These are phyloP conservation scores for Cryptus armator DNA, from an alignment of 2,888 invertebrate genomes.

Conservation along the genomic window DNA sequence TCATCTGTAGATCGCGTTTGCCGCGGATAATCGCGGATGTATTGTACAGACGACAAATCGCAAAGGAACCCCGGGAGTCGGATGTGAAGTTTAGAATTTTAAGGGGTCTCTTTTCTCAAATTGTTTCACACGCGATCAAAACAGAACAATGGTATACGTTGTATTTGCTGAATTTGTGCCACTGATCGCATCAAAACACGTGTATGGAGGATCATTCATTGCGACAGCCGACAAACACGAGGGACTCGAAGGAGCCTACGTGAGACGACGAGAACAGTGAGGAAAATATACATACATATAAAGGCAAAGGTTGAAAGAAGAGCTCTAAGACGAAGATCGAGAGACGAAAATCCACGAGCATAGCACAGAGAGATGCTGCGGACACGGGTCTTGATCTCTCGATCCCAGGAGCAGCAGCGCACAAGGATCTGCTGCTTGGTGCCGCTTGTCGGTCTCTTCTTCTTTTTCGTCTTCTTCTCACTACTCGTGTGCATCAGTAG, in stretches of 20 bases:
- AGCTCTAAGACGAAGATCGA: constrained; percentile 52
- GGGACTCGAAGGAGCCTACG: constrained; percentile 23
- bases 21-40: too few species aligned
- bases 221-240: constrained; percentile 57
- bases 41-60: background rate
- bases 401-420: constrained; percentile 19
- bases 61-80: background rate
- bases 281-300: background rate
- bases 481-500: constrained; percentile 34
- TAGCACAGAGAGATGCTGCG: background rate
- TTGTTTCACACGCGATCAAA: constrained; percentile 73
- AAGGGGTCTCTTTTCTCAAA: constrained; percentile 48
- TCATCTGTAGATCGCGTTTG: too few species aligned
- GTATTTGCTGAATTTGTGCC: constrained; percentile 69
- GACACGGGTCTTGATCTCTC: constrained; percentile 38
- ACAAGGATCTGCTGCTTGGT: constrained; percentile 63
- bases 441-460: constrained; percentile 6
- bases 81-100: background rate
- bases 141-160: constrained; percentile 74
- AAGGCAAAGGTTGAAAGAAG: constrained; percentile 3
- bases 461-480: constrained; percentile 5
- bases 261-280: constrained; percentile 60
- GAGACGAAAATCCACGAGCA: background rate
- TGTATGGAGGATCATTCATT: constrained; percentile 74
- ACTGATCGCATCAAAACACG: constrained; percentile 79